Base-by-base conservation (phyloP, 2,888 invertebrate genomes). In the Hipparchia semele region DNA sequence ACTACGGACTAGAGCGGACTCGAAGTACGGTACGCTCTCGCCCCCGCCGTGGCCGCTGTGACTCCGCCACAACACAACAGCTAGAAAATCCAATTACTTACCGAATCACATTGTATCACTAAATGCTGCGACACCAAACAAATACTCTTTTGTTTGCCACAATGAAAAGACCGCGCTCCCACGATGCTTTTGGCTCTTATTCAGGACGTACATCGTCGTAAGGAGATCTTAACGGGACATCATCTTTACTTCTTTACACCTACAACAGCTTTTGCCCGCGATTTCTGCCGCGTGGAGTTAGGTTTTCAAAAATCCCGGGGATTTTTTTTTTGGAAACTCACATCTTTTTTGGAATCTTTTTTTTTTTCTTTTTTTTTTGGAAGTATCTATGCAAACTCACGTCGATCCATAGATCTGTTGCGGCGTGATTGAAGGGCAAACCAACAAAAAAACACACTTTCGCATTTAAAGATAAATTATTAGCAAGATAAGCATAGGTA, bases 41-140 rank as follows among this genome's bases (percentile, higher is more conserved):
- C 85, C 84, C 82, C 87, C 87, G 85, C 84, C 81, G 82, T 80
- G 73, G 84, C 84, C 82, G 81, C 80, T 74, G 6, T 83, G 81
- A 82, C 83, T 83, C 59, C 69, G 76, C 75, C 76, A 73, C 73
- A 76, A 73, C 76, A 72, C 73, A 75, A 75, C 78, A 76, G 75
- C 79, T 79, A 80, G 76, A 76, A 85, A 90, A 91, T 88, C 90
- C 86, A 87, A 89, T 90, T 87, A 88, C 86, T 89, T 91, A 91
- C 88, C 87, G 84, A 87, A 89, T 83, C 82, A 83, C 83, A 87
- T 85, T 88, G 84, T 85, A 81, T 77, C 76, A 81, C 80, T 84
- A 82, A 84, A 83, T 79, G 78, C 78, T 79, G 78, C 78, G 84
- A 85, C 84, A 87, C 83, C 79, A 85, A 87, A 87, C 84, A 86